These are phyloP conservation scores for Hirtodrosophila trivittata DNA, from an alignment of 2,888 invertebrate genomes.

Conservation along the genomic window DNA sequence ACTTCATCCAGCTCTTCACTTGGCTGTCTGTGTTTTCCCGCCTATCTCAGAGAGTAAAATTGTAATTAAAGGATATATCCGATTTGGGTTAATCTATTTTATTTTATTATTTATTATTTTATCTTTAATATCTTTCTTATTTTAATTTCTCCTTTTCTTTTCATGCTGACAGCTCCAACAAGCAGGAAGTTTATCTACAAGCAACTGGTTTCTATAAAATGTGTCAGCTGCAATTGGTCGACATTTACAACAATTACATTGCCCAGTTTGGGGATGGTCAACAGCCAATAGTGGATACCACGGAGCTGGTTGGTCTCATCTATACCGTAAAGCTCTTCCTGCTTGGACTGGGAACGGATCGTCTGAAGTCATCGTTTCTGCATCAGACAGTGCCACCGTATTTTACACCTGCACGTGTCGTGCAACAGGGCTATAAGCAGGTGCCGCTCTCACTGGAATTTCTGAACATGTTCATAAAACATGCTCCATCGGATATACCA, in stretches of 20 bases:
- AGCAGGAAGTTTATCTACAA: constrained; percentile 82
- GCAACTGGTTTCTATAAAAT: constrained; percentile 83
- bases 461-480: constrained; percentile 81
- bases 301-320: constrained; percentile 78
- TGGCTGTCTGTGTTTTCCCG: no score
- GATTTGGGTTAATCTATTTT: no score
- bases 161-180: constrained; percentile 71
- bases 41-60: no score
- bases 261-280: constrained; percentile 57
- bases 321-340: constrained; percentile 82
- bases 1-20: no score
- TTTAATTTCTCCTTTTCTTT: no score
- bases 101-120: no score
- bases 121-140: no score
- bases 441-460: constrained; percentile 81
- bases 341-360: constrained; percentile 78
- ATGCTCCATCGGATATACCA: constrained; percentile 79
- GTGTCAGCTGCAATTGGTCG: constrained; percentile 80
- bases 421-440: constrained; percentile 71
- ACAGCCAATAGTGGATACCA: constrained; percentile 41
- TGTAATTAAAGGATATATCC: no score
- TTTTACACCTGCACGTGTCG: constrained; percentile 67
- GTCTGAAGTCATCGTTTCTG: constrained; percentile 76
- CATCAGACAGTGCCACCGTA: constrained; percentile 77
- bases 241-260: constrained; percentile 80